Base-by-base conservation (phyloP, 2,797 vertebrate species). In the Peromyscus attwateri region DNA sequence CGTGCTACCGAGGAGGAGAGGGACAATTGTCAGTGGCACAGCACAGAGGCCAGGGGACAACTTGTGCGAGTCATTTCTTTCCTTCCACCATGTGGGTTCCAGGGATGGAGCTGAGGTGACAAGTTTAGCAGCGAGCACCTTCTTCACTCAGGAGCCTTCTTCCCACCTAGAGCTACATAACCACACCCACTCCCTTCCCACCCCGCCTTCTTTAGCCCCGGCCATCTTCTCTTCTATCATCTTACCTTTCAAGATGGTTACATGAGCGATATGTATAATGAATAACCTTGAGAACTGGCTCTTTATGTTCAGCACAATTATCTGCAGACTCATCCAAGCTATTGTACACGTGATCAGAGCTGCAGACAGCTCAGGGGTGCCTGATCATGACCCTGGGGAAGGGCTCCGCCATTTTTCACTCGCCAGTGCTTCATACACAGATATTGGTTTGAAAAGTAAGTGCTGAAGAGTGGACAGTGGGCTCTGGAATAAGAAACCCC, bases 291-390 rank as follows among this genome's bases (percentile, higher is more conserved):
- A 49, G 55, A 27, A 10, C 6, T 43, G 64, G 25, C 55, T 83
- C 57, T 87, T 66, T 3, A 40, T 8, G 43, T 29, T 49, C 6
- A 4, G 40, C 25, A 25, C 29, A 37, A 40, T 40, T 71, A 34
- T 13, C 62, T 0, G 21, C 6, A 80, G 64, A 83, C 62, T 75
- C 31, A 25, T 10, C 3, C 10, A 43, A 46, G 9, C 12, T 40
- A 46, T 2, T 7, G 0, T 11, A 0, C 13, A n/a, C 16, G 4
- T 40, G 49, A 0, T 0, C 16, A 17, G 7, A 23, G 4, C 27
- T 1, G 7, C 49, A 76, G 37, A 23, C 7, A 11, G 23, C 37
- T 12, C n/a, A 1, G 0, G 31, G 31, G 23, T 49, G 52, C 27
- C 11, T 10, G n/a, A 21, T 40, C 25, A 0, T 2, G 34, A 21